These are phyloP conservation scores for Pseudomyrmex sp. DNA, from an alignment of 1,140 invertebrate genomes.

Conservation along the genomic window DNA sequence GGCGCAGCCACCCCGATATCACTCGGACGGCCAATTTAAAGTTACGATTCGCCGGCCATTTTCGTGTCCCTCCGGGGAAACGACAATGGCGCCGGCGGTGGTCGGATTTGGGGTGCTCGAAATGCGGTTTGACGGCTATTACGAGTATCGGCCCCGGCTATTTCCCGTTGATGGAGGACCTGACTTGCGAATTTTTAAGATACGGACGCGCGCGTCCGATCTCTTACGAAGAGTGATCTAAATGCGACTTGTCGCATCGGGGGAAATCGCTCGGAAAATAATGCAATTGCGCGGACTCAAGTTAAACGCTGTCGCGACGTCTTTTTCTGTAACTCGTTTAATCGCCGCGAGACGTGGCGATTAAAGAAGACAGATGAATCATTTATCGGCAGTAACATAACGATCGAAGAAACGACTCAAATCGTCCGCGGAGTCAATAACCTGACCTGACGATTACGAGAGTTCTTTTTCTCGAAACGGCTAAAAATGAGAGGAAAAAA, in stretches of 20 bases:
- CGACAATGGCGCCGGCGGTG: slow-evolving; percentile 10
- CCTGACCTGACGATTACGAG: background rate
- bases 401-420: background rate
- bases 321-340: background rate
- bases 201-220: background rate
- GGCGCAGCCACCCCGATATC: slow-evolving; percentile 48
- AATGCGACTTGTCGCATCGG: slow-evolving; percentile 5
- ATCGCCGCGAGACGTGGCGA: background rate
- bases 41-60: slow-evolving; percentile 71
- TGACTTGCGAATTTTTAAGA: slow-evolving; percentile 53
- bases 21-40: slow-evolving; percentile 72
- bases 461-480: background rate
- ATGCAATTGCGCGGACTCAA: background rate
- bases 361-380: background rate
- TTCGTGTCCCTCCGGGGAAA: slow-evolving; percentile 26
- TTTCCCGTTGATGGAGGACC: slow-evolving; percentile 31
- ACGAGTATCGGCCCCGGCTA: slow-evolving; percentile 37
- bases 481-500: background rate
- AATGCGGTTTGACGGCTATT: slow-evolving; percentile 59
- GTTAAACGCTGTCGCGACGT: background rate
- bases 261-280: background rate
- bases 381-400: background rate
- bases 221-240: background rate
- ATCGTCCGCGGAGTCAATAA: background rate
- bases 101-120: slow-evolving; percentile 33